A percentile compares a stretch with the other conserved stretches of the same genome.
Evolutionary conservation across 2,113 vertebrate species (phyloP).

Genomic region (Alaudala cheleensis): DNA sequence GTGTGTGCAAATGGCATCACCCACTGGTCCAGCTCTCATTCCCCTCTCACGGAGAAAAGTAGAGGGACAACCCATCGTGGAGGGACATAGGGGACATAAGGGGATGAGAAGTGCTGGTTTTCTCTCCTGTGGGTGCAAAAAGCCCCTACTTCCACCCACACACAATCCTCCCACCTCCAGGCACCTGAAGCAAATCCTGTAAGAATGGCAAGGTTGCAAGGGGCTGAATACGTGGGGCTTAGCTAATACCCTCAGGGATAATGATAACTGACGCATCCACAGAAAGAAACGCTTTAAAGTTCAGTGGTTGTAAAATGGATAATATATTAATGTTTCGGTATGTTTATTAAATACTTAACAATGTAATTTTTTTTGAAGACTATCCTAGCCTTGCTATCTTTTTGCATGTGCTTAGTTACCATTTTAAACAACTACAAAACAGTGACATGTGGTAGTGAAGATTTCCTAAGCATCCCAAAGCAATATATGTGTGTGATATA

Average conservation of each 20-base stretch:
- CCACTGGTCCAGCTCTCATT: not conserved
- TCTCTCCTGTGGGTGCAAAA: not conserved
- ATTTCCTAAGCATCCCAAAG: slow-evolving; percentile 63
- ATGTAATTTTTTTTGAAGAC: slow-evolving; percentile 18
- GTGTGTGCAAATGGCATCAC: not conserved
- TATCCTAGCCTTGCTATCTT: slow-evolving; percentile 19
- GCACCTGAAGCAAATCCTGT: not conserved
- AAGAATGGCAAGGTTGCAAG: not conserved
- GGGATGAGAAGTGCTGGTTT: not conserved
- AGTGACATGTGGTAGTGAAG: slow-evolving; percentile 60
- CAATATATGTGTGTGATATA: slow-evolving; percentile 56
- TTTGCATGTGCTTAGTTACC: slow-evolving; percentile 40
- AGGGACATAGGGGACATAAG: not conserved
- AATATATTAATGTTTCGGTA: not conserved
- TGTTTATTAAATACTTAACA: slow-evolving; percentile 46
- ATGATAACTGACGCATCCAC: not conserved
- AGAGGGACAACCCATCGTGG: rapidly evolving
- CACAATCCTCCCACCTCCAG: not conserved
- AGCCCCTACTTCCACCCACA: not conserved
- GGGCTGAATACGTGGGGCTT: not conserved
- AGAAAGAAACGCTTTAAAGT: slow-evolving; percentile 6
- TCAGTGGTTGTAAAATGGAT: not conserved
- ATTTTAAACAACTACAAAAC: slow-evolving; percentile 63
- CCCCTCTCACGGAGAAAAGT: rapidly evolving
- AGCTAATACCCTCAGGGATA: not conserved